Percentiles rank a stretch among this genome's conserved stretches.
These are phyloP conservation scores for Spheniscus mendiculus DNA, from an alignment of 2,113 vertebrate species.

Conservation along the genomic window DNA sequence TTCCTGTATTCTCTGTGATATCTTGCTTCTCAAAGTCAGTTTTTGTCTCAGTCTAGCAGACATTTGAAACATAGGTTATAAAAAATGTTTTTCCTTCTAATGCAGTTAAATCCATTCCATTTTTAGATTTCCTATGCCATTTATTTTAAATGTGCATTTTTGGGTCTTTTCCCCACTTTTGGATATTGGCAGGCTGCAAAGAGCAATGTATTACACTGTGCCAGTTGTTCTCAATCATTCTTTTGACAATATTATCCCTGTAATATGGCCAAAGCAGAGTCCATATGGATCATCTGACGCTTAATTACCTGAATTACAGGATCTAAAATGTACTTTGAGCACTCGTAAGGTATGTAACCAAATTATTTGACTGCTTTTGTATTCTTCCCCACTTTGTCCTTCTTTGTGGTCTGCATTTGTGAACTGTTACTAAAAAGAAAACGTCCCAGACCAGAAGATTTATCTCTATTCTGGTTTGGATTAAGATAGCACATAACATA, in stretches of 20 bases:
- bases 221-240: neutral
- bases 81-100: neutral
- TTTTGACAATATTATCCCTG: conserved; percentile 1
- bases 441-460: no score
- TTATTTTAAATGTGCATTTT: neutral
- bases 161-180: neutral
- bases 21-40: neutral
- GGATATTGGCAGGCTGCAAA: neutral
- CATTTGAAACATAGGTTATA: neutral
- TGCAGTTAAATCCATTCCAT: neutral
- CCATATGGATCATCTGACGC: neutral
- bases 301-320: neutral
- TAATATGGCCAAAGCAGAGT: neutral
- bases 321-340: neutral
- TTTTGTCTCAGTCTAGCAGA: neutral
- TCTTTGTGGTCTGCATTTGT: neutral
- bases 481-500: neutral
- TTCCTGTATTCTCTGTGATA: neutral
- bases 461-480: neutral
- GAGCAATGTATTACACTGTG: accelerated
- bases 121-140: neutral
- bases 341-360: neutral
- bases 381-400: neutral
- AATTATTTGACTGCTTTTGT: neutral
- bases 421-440: neutral